These are phyloP conservation scores for Sarcophilus harrisii DNA, from an alignment of 2,797 vertebrate species.

Conservation along the genomic window DNA sequence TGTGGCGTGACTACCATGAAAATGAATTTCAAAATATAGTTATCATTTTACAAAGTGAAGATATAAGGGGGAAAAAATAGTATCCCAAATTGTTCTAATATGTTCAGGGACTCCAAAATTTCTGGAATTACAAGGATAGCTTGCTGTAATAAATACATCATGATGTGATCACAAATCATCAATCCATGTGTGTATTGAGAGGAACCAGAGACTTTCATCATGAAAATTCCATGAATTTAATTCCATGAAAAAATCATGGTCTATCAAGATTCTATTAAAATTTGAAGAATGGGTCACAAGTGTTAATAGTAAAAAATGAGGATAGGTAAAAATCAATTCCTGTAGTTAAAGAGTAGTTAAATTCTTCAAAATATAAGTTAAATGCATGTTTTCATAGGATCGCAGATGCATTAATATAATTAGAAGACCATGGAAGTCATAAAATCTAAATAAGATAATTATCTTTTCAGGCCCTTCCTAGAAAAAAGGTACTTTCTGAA, in stretches of 20 bases:
- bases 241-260: not conserved
- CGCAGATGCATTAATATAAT: too few species aligned
- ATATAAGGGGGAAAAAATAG: not conserved
- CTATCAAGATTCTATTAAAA: not conserved
- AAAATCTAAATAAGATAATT: not conserved
- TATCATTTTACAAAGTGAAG: not conserved
- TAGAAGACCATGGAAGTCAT: not conserved
- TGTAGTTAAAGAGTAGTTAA: not conserved
- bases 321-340: not conserved
- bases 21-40: not conserved
- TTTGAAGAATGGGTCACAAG: not conserved
- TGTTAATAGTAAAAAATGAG: not conserved
- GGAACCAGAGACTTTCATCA: not conserved
- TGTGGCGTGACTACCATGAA: not conserved
- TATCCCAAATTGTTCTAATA: not conserved
- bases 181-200: not conserved
- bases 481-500: not conserved
- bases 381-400: too few species aligned
- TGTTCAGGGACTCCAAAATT: not conserved
- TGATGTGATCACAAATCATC: not conserved
- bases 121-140: not conserved
- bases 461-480: not conserved
- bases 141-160: not conserved
- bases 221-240: too few species aligned
- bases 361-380: not conserved